phyloP scores from a whole-genome alignment of 2,888 invertebrate species.

The Zhengitettix transpicula region DNA sequence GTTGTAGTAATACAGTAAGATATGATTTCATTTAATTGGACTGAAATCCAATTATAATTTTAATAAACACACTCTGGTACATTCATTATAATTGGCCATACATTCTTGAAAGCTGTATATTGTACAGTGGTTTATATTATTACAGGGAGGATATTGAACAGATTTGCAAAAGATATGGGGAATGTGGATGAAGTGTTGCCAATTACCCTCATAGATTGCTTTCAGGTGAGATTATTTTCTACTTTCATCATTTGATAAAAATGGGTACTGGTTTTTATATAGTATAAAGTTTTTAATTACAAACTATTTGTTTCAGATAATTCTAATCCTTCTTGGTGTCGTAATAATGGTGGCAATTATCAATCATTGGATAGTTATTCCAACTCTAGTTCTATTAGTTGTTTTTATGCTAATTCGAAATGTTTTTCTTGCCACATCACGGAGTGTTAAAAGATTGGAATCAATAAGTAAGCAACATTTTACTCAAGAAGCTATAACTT shows the following conservation, averaged over 20 bases:
- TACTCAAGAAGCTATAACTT: background rate
- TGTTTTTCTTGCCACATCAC: slow-evolving; percentile 50
- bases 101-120: too few species aligned
- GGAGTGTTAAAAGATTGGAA: slow-evolving; percentile 23
- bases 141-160: background rate
- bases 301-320: slow-evolving; percentile 6
- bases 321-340: slow-evolving; percentile 20
- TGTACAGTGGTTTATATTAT: too few species aligned
- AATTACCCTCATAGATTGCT: background rate
- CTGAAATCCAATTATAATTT: too few species aligned
- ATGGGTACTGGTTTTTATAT: background rate
- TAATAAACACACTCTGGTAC: too few species aligned
- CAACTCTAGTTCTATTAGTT: slow-evolving; percentile 49
- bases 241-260: too few species aligned
- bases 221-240: background rate
- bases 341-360: slow-evolving; percentile 41
- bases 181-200: background rate
- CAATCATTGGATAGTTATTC: slow-evolving; percentile 55
- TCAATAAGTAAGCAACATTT: slow-evolving; percentile 8
- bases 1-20: too few species aligned
- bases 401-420: slow-evolving; percentile 59
- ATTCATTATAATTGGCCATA: too few species aligned
- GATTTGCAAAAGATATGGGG: background rate
- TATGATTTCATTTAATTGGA: too few species aligned
- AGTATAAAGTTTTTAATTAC: background rate